A percentile compares a stretch with the other conserved stretches of the same genome.
Conservation (phyloP, 2,888 invertebrate species). For the Atrina japonica region DNA sequence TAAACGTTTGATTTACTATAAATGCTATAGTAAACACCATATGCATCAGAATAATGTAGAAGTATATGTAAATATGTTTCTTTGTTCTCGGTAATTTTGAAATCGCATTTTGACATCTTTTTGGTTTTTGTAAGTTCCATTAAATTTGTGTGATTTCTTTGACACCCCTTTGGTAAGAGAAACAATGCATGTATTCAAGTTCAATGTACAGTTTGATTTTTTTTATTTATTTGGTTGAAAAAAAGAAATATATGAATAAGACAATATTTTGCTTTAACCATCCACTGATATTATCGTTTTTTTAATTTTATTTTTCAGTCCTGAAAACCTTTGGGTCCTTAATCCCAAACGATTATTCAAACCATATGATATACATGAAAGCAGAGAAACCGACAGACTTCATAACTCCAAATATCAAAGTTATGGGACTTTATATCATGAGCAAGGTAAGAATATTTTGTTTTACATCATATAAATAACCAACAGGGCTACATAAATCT, state of each 20-base stretch:
- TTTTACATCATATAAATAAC: too few species aligned
- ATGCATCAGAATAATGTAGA: too few species aligned
- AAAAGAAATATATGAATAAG: background rate
- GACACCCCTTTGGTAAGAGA: too few species aligned
- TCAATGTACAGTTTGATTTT: background rate
- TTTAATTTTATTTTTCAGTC: conserved; percentile 80
- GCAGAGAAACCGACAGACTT: conserved; percentile 6
- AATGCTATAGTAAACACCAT: too few species aligned
- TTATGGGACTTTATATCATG: conserved; percentile 16
- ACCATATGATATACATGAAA: conserved; percentile 16
- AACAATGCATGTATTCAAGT: conserved; percentile 4
- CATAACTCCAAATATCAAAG: background rate
- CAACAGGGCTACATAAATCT: too few species aligned
- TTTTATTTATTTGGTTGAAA: background rate
- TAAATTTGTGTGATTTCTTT: too few species aligned
- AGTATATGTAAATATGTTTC: too few species aligned
- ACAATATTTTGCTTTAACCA: background rate
- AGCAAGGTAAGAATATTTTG: conserved; percentile 11
- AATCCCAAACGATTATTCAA: conserved; percentile 92
- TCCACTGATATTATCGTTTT: background rate
- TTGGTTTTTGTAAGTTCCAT: too few species aligned
- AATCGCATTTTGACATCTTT: too few species aligned
- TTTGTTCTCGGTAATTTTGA: too few species aligned
- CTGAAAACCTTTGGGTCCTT: conserved; percentile 95
- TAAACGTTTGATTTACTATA: too few species aligned